phyloP scores from a whole-genome alignment of 2,888 invertebrate genomes.

The Bombylius major region DNA sequence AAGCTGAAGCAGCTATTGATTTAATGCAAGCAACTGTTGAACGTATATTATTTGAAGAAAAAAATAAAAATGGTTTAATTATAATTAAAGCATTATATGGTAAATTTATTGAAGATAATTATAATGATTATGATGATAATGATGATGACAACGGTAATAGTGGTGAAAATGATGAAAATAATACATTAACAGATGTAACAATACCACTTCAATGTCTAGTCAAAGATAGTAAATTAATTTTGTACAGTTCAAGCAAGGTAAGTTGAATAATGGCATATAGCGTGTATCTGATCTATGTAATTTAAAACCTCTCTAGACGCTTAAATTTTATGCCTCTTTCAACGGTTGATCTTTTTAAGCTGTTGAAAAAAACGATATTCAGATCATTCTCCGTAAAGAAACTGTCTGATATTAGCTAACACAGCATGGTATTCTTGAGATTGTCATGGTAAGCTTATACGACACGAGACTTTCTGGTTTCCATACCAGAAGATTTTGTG shows the following conservation, averaged over 20 bases:
- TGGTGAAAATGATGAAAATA: conserved; percentile 18
- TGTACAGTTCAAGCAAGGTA: conserved; percentile 81
- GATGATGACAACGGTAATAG: conserved; percentile 25
- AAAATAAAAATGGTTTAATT: conserved; percentile 67
- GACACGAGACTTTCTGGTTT: no score
- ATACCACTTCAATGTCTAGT: conserved; percentile 88
- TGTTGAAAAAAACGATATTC: no score
- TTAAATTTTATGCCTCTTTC: no score
- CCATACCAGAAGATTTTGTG: no score
- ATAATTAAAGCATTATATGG: conserved; percentile 77
- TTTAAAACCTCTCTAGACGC: no score
- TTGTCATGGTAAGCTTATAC: no score
- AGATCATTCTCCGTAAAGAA: no score
- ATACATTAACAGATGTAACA: conserved; percentile 71
- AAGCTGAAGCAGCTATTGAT: conserved; percentile 76
- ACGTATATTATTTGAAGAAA: conserved; percentile 70
- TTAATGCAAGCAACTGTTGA: conserved; percentile 86
- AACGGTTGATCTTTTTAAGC: no score
- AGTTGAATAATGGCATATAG: conserved; percentile 4
- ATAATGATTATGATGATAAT: conserved; percentile 24
- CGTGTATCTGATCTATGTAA: no score
- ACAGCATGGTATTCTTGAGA: no score
- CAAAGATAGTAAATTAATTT: conserved; percentile 74
- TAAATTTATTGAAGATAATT: conserved; percentile 40
- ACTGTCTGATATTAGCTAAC: no score